Evolutionary conservation across 1,140 invertebrate species (phyloP).

Genomic region (Scaptomyza montana): DNA sequence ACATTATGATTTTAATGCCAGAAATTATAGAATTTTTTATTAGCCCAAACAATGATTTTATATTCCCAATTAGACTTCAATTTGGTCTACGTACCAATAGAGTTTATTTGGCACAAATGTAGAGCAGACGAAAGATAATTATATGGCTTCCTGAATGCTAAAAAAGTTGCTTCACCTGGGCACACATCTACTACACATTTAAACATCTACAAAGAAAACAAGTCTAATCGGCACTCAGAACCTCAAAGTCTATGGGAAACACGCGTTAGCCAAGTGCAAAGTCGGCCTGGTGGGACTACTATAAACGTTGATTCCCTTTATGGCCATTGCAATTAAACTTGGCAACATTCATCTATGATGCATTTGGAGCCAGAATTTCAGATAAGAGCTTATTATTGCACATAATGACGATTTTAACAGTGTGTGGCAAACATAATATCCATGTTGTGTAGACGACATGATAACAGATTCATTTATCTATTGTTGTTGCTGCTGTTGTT

Average conservation of each 20-base stretch:
- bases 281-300: slow-evolving; percentile 37
- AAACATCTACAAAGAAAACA: slow-evolving; percentile 9
- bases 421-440: slow-evolving; percentile 41
- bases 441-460: slow-evolving; percentile 44
- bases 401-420: slow-evolving; percentile 39
- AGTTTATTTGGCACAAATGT: slow-evolving; percentile 11
- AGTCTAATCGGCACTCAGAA: slow-evolving; percentile 29
- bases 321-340: slow-evolving; percentile 41
- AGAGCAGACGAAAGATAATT: not conserved
- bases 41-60: slow-evolving; percentile 3
- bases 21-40: slow-evolving; percentile 16
- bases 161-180: slow-evolving; percentile 14
- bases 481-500: not conserved
- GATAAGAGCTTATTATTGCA: slow-evolving; percentile 48
- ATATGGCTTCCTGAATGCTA: slow-evolving; percentile 36
- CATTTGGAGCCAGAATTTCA: slow-evolving; percentile 39
- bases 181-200: slow-evolving; percentile 1
- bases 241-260: slow-evolving; percentile 34
- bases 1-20: no score
- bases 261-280: slow-evolving; percentile 53
- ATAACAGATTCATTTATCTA: slow-evolving; percentile 20
- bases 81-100: not conserved
- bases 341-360: slow-evolving; percentile 48
- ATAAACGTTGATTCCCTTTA: slow-evolving; percentile 53
- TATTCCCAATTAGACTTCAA: not conserved